These are phyloP conservation scores for Latrodectus geometricus DNA, from an alignment of 1,140 invertebrate genomes.

Conservation along the genomic window DNA sequence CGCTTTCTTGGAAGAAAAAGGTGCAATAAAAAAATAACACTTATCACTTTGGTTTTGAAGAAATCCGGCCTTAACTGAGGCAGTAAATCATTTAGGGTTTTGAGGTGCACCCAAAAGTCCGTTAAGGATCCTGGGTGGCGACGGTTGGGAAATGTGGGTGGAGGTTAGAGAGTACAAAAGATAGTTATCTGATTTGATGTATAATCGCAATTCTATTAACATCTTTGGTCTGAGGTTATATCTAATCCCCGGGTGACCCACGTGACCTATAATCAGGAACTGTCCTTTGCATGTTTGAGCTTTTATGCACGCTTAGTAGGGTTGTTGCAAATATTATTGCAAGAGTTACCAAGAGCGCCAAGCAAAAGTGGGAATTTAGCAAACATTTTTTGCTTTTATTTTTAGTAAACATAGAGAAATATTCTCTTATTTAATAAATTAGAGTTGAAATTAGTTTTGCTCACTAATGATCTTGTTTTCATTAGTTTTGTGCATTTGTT, in stretches of 20 bases:
- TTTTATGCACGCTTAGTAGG: not conserved
- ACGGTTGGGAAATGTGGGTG: not conserved
- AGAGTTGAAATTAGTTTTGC: not conserved
- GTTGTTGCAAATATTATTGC: not conserved
- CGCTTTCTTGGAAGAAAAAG: too few species aligned
- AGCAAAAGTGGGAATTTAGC: not conserved
- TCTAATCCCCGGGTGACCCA: conserved; percentile 21
- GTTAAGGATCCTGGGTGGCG: conserved; percentile 3
- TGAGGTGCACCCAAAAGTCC: not conserved
- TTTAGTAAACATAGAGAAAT: not conserved
- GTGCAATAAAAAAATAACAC: too few species aligned
- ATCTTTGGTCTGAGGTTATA: conserved; percentile 21
- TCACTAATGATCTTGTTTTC: too few species aligned
- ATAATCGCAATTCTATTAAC: conserved; percentile 55
- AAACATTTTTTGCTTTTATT: not conserved
- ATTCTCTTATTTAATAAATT: not conserved
- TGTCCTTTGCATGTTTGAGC: conserved; percentile 9
- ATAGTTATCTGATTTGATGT: conserved; percentile 35
- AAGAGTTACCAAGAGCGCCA: not conserved
- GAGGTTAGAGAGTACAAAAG: conserved; percentile 33
- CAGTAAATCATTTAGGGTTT: conserved; percentile 39
- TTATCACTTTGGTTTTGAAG: not conserved
- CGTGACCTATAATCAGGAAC: conserved; percentile 42
- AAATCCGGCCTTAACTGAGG: conserved; percentile 17
- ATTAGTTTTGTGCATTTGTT: too few species aligned